Evolutionary conservation across 2,797 vertebrate genomes (phyloP).

Genomic region (Ctenopoma multispine): DNA sequence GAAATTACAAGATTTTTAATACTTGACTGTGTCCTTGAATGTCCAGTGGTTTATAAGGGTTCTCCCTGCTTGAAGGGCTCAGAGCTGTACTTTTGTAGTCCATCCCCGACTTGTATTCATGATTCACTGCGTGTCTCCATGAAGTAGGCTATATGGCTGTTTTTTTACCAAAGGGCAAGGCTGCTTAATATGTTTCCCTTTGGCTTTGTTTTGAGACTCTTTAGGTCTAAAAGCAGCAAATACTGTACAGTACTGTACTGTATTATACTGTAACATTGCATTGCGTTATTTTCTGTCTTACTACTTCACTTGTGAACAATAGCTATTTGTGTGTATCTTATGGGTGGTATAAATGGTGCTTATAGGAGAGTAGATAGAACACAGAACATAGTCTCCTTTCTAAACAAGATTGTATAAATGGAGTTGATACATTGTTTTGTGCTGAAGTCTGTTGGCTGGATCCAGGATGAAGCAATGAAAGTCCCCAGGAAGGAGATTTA

Average conservation of each 20-base stretch:
- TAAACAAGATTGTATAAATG: constrained; percentile 9
- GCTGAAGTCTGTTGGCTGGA: constrained; percentile 4
- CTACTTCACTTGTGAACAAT: constrained; percentile 66
- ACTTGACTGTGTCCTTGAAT: too few species aligned
- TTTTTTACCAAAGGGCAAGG: constrained; percentile 57
- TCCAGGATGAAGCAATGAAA: constrained; percentile 23
- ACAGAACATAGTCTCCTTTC: constrained; percentile 67
- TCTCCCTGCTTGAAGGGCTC: constrained; percentile 64
- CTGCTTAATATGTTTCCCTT: constrained; percentile 23
- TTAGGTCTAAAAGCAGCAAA: constrained; percentile 27
- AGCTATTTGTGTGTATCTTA: constrained; percentile 62
- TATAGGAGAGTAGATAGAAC: constrained; percentile 60
- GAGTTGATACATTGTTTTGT: neutral
- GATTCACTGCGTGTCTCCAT: constrained; percentile 55
- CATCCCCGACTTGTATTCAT: constrained; percentile 59
- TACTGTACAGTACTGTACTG: constrained; percentile 30
- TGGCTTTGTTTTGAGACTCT: constrained; percentile 37
- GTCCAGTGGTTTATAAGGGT: too few species aligned
- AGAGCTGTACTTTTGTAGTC: constrained; percentile 47
- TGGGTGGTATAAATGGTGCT: constrained; percentile 51
- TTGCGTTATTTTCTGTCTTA: constrained; percentile 32
- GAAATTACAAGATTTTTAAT: constrained; percentile 41
- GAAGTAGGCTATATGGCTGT: constrained; percentile 53
- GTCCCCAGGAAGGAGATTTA: constrained; percentile 24
- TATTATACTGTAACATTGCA: constrained; percentile 42